Evolutionary conservation across 2,888 invertebrate species (phyloP).

Genomic region (Caenorhabditis macrosperma): DNA sequence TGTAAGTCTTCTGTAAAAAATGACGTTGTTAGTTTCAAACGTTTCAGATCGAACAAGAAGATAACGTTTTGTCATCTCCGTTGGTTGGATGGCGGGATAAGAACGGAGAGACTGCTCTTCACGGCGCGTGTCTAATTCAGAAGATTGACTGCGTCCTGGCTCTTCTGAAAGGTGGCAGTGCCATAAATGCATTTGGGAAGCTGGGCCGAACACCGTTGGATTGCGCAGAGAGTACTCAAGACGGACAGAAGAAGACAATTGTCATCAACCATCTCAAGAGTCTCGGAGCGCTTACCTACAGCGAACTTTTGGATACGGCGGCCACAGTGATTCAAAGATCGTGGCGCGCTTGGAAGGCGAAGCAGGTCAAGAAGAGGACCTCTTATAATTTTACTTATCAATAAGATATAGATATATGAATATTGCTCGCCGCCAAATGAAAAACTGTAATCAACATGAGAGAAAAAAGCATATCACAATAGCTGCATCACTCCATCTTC

Average conservation of each 20-base stretch:
- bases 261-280: conserved; percentile 50
- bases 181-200: conserved; percentile 66
- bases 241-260: conserved; percentile 3
- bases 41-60: conserved; percentile 70
- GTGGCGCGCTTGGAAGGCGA: neutral
- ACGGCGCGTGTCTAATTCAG: conserved; percentile 60
- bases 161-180: conserved; percentile 62
- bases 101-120: conserved; percentile 69
- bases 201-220: conserved; percentile 67
- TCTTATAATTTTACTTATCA: too few species aligned
- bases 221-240: conserved; percentile 47
- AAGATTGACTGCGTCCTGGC: conserved; percentile 64
- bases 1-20: conserved; percentile 53
- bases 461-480: conserved; percentile 27
- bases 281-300: conserved; percentile 50
- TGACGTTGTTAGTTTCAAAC: too few species aligned
- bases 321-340: conserved; percentile 37
- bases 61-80: conserved; percentile 57
- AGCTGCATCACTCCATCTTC: conserved; percentile 61
- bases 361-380: neutral
- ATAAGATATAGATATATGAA: too few species aligned
- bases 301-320: conserved; percentile 31
- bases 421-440: too few species aligned
- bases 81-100: conserved; percentile 65
- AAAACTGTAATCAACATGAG: too few species aligned